Evolutionary conservation across 2,797 vertebrate species (phyloP).

Genomic region (Ataeniobius toweri): DNA sequence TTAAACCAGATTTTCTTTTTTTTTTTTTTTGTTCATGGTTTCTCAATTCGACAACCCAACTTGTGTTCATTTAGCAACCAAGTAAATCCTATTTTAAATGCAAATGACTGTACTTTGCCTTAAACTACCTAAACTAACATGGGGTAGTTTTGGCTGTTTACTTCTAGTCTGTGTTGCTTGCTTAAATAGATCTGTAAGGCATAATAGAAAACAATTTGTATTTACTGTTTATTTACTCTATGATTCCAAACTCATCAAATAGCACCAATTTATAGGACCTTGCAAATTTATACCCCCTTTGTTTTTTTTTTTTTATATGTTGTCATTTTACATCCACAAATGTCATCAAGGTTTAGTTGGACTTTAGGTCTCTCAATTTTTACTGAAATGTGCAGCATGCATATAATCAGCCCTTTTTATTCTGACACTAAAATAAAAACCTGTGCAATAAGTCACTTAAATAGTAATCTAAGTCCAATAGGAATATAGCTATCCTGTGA

Average conservation of each 20-base stretch:
- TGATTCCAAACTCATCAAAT: constrained; percentile 29
- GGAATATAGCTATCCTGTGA: too few relatives aligned
- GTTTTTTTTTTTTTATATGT: not conserved
- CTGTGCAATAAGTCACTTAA: too few relatives aligned
- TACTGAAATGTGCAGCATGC: too few relatives aligned
- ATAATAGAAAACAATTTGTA: constrained; percentile 17
- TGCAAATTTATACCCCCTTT: not conserved
- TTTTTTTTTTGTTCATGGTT: constrained; percentile 20
- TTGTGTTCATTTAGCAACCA: constrained; percentile 28
- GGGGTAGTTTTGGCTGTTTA: not conserved
- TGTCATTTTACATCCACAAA: too few relatives aligned
- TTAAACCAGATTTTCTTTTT: constrained; percentile 32
- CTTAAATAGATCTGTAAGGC: constrained; percentile 38
- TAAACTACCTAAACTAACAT: constrained; percentile 19
- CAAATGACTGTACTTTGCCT: constrained; percentile 23
- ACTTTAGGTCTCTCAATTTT: too few relatives aligned
- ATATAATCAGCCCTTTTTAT: too few relatives aligned
- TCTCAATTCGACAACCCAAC: constrained; percentile 24
- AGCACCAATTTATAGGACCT: constrained; percentile 8
- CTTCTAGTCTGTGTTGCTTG: constrained; percentile 3
- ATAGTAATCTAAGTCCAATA: too few relatives aligned
- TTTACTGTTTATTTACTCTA: constrained; percentile 31
- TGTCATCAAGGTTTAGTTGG: too few relatives aligned
- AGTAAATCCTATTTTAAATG: constrained; percentile 44
- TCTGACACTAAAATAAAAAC: too few relatives aligned